Conservation (phyloP, 2,113 vertebrate genomes). For the Coturnix japonica region DNA sequence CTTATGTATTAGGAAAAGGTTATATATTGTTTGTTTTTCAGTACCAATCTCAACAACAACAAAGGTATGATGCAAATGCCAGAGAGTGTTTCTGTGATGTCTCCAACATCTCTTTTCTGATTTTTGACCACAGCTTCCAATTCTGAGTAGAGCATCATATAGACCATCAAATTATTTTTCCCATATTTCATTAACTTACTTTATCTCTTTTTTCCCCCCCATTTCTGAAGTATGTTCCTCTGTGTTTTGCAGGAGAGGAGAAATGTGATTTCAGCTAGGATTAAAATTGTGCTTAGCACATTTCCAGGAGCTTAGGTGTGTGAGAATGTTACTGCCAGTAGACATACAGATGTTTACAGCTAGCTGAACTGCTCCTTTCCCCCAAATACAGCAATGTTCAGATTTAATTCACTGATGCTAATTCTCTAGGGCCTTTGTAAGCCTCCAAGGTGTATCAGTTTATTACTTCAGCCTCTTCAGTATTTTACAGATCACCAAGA, state of each 20-base stretch:
- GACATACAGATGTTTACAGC: background rate
- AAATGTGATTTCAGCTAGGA: background rate
- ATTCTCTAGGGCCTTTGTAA: background rate
- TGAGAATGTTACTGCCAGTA: background rate
- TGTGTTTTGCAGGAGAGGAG: background rate
- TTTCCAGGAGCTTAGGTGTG: background rate
- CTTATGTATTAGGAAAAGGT: background rate
- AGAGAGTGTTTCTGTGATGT: background rate
- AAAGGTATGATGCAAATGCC: background rate
- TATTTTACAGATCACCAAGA: slow-evolving; percentile 49
- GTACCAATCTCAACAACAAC: background rate
- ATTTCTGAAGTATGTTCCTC: background rate
- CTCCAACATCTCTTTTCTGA: background rate
- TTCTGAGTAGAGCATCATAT: background rate
- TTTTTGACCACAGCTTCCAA: background rate
- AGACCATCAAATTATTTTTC: background rate
- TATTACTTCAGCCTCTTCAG: background rate
- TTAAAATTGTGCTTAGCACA: background rate
- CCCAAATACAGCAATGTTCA: background rate
- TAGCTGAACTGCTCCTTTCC: background rate
- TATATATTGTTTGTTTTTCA: background rate
- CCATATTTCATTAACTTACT: background rate
- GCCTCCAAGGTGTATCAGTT: background rate
- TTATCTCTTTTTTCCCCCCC: too few relatives aligned
- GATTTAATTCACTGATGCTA: background rate